Evolutionary conservation across 2,888 invertebrate species (phyloP), one percentile per base, ranked within the genome.

Genomic region (Macrosoma leucophasiata): DNA sequence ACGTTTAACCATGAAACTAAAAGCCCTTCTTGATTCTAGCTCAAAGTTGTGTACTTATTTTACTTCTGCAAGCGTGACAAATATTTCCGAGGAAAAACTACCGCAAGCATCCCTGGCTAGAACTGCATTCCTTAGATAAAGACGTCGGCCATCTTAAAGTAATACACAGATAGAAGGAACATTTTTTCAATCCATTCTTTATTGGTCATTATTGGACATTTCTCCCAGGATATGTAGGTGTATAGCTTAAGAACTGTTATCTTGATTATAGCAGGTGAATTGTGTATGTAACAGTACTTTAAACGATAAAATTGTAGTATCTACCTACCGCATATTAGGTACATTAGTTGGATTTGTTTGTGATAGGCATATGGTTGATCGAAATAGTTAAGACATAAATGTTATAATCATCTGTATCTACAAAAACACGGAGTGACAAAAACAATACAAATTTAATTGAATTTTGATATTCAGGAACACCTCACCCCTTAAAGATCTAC

Each of bases 121-220:
- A 40, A 38, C 39, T 36, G 55, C 56, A 61, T 57, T 52, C 44
- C 50, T 54, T 13, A 58, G 61, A 63, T 62, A 67, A 66, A 50
- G 41, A 41, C 20, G 41, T 29, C 41, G 47, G 50, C 52, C 50
- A 43, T 48, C 43, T 42, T 27, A 48, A 49, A 42, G 43, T n/a
- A n/a, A 44, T 43, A 37, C 36, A 41, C 34, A 40, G 50, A 54
- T 52, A 52, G 55, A 58, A 56, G 42, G 42, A 41, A 47, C 51
- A 44, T 42, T 50, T 58, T 52, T 42, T 37, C 35, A 32, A 24
- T 50, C 50, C 54, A 56, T 55, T 53, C 39, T 50, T 37, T 46
- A 43, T 40, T 43, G 39, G 29, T 26, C 36, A 39, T 46, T 47
- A 43, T 40, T 43, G 40, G 26, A 26, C 33, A 38, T 46, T 34